Conservation (phyloP, 2,113 vertebrate species). For the Mesoclemmys tuberculata region DNA sequence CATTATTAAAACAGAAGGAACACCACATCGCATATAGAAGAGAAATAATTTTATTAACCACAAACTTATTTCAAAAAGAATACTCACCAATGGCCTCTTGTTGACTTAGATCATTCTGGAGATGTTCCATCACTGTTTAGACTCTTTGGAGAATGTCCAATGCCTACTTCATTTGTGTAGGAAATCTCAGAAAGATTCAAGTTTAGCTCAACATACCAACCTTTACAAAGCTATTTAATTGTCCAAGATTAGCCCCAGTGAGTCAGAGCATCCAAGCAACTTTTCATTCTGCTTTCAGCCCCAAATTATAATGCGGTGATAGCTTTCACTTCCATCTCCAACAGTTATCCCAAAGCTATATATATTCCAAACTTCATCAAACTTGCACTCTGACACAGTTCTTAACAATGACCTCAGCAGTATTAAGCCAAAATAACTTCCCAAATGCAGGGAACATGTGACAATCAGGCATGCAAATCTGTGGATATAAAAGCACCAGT, state of each 20-base stretch:
- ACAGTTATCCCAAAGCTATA: background rate
- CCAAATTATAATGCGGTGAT: background rate
- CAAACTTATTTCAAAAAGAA: background rate
- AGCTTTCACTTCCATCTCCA: background rate
- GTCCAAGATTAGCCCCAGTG: background rate
- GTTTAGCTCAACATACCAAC: slow-evolving; percentile 9
- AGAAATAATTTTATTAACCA: background rate
- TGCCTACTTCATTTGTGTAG: background rate
- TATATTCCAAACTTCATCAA: background rate
- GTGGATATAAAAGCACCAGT: background rate
- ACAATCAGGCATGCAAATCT: rapidly evolving
- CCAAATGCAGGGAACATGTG: background rate
- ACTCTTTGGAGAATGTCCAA: background rate
- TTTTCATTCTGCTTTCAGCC: background rate
- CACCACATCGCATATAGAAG: background rate
- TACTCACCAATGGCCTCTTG: background rate
- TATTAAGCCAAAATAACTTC: background rate
- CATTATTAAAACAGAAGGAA: background rate
- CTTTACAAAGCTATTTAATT: slow-evolving; percentile 30
- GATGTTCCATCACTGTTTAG: background rate
- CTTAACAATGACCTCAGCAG: rapidly evolving
- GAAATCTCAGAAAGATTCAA: slow-evolving; percentile 8
- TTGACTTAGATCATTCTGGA: background rate
- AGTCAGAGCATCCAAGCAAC: background rate
- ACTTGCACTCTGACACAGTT: background rate